A percentile compares a stretch with the other conserved stretches of the same genome.
Conservation (phyloP, 2,113 vertebrate species). For the Tragulus kanchil region DNA sequence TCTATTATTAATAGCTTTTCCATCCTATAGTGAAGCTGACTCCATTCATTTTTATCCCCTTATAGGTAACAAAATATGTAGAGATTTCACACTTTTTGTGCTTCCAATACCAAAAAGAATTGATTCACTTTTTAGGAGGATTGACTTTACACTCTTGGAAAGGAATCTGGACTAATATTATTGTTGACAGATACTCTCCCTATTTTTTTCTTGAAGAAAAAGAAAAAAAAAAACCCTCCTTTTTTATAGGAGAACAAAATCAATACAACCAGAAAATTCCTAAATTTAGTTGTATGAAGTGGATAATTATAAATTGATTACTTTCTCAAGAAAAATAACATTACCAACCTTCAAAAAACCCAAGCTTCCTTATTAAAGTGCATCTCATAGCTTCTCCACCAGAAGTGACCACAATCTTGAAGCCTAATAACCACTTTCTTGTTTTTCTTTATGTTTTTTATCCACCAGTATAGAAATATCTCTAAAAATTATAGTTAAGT, state of each 20-base stretch:
- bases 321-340: background rate
- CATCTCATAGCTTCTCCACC: background rate
- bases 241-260: background rate
- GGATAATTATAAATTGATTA: background rate
- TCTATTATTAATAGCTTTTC: background rate
- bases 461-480: background rate
- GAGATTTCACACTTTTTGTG: background rate
- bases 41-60: background rate
- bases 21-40: background rate
- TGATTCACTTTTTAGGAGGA: background rate
- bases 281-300: background rate
- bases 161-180: background rate
- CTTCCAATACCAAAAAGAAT: background rate
- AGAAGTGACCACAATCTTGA: background rate
- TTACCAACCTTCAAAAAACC: background rate
- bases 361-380: background rate
- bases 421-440: background rate
- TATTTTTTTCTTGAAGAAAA: background rate
- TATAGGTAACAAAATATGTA: background rate
- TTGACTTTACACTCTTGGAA: background rate
- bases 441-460: background rate
- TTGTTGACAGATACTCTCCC: background rate
- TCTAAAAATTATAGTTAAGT: background rate
- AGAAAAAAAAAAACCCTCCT: background rate
- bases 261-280: background rate